Evolutionary conservation across 2,113 vertebrate genomes (phyloP), one percentile per base, ranked within the genome.

Genomic region (Anoplopoma fimbria): DNA sequence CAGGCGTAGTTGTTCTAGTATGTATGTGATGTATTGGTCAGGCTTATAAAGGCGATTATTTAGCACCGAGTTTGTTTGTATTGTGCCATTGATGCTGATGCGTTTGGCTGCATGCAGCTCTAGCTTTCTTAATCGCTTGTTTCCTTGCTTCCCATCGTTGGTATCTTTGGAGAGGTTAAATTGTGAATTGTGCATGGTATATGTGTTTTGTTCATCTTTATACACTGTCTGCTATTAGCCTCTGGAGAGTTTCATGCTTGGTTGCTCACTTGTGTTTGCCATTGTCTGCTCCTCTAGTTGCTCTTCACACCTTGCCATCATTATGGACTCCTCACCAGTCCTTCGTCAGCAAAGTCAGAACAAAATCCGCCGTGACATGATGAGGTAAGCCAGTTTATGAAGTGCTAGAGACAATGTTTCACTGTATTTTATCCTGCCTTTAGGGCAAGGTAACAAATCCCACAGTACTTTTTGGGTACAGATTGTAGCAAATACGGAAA

Each of bases 341-440:
- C 93, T 94, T 55, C 75, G 84, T n/a, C 87, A 77, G 27, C 91
- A 94, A 79, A 94, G 76, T 81, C 87, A 84, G 12, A 93, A 93
- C 74, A 92, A 91, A 86, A 90, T 89, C 36, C 77, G 12, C 19
- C 83, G 64, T 68, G 84, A 93, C 10, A 61, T 85, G 19, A 21
- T 40, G 64, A 92, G 93, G 95, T 94, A 88, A 90, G 82, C 21
- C 2, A 27, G 10, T 33, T 75, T 33, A n/a, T n/a, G 0, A 40
- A 34, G 40, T 3, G 23, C 2, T 0, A 4, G 0, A 65, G 27
- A 49, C 29, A 13, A 10, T 62, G 6, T 38, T 25, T 25, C 6
- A 34, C 23, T 63, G 14, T 15, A 15, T 40, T 47, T 45, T 34
- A 4, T 34, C 8, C 21, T 33, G 13, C 25, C 21, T 25, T 34